Conservation (phyloP, 2,797 vertebrate species). For the Hapalemur alaotrensis region DNA sequence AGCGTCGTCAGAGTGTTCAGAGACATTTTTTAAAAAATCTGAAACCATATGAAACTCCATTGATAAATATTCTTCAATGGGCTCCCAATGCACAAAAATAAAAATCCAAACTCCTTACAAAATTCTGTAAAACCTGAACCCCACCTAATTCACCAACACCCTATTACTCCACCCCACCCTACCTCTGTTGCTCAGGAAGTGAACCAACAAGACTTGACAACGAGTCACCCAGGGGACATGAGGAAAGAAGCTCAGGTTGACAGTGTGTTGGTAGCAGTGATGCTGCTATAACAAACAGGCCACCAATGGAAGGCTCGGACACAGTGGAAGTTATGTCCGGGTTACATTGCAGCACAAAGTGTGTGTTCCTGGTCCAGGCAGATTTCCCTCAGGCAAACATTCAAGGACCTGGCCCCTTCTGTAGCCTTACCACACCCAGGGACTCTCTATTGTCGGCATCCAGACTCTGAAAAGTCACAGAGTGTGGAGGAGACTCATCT, state of each 20-base stretch:
- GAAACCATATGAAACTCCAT: not conserved
- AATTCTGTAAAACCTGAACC: not conserved
- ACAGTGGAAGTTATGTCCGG: not conserved
- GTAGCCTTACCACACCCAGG: too few relatives aligned
- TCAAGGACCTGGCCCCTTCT: not conserved
- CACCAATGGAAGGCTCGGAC: not conserved
- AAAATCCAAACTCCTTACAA: not conserved
- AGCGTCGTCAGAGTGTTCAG: not conserved
- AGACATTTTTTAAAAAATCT: not conserved
- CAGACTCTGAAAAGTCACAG: too few relatives aligned
- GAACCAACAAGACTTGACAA: too few relatives aligned
- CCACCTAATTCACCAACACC: not conserved
- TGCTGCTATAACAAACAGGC: not conserved
- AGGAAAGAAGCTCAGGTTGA: not conserved
- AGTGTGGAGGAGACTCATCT: not conserved
- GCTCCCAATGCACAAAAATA: not conserved
- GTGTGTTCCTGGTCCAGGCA: not conserved
- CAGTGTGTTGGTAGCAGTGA: too few relatives aligned
- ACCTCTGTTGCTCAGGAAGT: not conserved
- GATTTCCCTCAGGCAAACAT: not conserved
- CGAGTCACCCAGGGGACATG: too few relatives aligned
- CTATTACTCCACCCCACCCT: not conserved
- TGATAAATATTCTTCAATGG: not conserved
- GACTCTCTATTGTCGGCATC: fast-evolving
- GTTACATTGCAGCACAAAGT: not conserved